Conservation (phyloP, 2,888 invertebrate genomes). For the Allygus modestus region DNA sequence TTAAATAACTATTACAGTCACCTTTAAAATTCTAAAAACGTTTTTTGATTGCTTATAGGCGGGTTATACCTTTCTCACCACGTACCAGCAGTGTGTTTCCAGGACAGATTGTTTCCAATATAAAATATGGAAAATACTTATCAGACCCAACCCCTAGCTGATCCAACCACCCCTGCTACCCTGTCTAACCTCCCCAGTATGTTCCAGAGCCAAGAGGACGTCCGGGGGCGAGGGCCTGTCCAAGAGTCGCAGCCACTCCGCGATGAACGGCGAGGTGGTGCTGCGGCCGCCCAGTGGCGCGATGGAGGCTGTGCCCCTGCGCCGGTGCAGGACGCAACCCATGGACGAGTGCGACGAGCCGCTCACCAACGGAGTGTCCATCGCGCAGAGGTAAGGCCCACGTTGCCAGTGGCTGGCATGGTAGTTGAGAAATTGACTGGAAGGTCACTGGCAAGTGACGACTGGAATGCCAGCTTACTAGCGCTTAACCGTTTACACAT, state of each 20-base stretch:
- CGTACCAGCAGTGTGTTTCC: too few species aligned
- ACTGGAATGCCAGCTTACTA: not conserved
- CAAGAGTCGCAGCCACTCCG: constrained; percentile 64
- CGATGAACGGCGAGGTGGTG: constrained; percentile 61
- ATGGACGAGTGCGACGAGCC: constrained; percentile 69
- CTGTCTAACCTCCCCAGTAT: not conserved
- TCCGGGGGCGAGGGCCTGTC: constrained; percentile 45
- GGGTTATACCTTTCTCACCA: too few species aligned
- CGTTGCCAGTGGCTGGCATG: constrained; percentile 1
- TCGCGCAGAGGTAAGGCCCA: constrained; percentile 68
- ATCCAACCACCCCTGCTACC: too few species aligned
- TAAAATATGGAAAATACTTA: too few species aligned
- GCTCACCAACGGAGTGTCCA: constrained; percentile 65
- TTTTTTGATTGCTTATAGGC: too few species aligned
- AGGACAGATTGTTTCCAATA: too few species aligned
- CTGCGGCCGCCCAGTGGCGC: constrained; percentile 61
- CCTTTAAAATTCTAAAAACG: too few species aligned
- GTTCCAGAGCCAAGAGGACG: constrained; percentile 42
- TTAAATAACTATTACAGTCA: too few species aligned
- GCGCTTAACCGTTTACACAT: not conserved
- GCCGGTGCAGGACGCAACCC: constrained; percentile 69
- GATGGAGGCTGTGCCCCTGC: constrained; percentile 67
- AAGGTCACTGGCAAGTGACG: not conserved
- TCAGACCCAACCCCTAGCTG: too few species aligned
- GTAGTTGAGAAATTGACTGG: not conserved